These are phyloP conservation scores for Meteorus cinctellus DNA, from an alignment of 2,888 invertebrate species.

Conservation along the genomic window DNA sequence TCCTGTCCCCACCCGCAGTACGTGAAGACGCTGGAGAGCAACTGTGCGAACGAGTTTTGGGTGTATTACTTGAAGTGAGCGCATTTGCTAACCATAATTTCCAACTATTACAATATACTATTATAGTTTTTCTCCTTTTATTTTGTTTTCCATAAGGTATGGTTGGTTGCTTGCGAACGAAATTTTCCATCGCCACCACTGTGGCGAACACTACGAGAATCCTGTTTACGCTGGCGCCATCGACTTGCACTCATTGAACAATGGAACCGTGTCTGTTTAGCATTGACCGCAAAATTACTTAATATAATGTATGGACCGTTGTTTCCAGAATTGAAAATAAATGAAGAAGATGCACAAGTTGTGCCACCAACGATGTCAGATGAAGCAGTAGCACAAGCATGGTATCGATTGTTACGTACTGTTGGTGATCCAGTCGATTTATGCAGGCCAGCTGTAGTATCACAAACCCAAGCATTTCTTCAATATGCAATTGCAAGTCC, in stretches of 20 bases:
- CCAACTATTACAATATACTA: constrained; percentile 15
- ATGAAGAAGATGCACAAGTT: constrained; percentile 88
- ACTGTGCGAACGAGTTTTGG: constrained; percentile 93
- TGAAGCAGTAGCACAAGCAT: constrained; percentile 94
- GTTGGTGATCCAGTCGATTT: constrained; percentile 96
- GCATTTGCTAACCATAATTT: constrained; percentile 54
- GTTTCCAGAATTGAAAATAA: constrained; percentile 87
- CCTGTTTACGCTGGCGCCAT: constrained; percentile 95
- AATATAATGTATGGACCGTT: constrained; percentile 91
- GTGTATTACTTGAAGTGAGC: constrained; percentile 92
- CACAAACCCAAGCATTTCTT: constrained; percentile 82
- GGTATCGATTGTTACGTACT: constrained; percentile 95
- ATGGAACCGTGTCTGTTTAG: constrained; percentile 95
- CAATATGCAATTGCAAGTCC: constrained; percentile 87
- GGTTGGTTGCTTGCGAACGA: constrained; percentile 83
- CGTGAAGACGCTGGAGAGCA: constrained; percentile 97
- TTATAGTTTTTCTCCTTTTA: constrained; percentile 16
- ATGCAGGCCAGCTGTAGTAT: constrained; percentile 86
- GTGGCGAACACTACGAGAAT: constrained; percentile 95
- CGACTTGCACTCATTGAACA: constrained; percentile 93
- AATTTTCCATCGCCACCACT: constrained; percentile 96
- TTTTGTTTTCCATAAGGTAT: constrained; percentile 72
- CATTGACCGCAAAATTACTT: constrained; percentile 88
- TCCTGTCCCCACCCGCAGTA: constrained; percentile 93
- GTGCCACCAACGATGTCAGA: constrained; percentile 90